Base-by-base conservation (phyloP, 2,888 invertebrate species). In the Aporophyla nigra region DNA sequence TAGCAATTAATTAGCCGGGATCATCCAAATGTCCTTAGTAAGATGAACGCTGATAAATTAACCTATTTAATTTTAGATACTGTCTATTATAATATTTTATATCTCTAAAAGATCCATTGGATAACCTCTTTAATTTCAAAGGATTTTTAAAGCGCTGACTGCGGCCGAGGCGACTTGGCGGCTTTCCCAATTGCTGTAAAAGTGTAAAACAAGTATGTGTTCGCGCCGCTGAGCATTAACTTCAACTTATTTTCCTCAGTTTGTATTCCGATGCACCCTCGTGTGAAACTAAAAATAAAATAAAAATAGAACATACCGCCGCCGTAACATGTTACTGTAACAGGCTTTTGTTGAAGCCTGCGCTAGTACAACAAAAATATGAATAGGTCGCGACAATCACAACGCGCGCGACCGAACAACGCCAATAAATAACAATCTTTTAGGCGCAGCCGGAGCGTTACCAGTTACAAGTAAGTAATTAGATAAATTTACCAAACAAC, bases 1-100 rank as follows among this genome's bases (percentile, higher is more conserved):
- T 69, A 71, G 77, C 84, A 89, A 90, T 91, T 89, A 87, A 90
- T 91, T 89, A 90, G 81, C 82, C 70, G 74, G 85, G 88, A 90
- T 90, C 83, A 90, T 87, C 81, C 83, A 74, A 90, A 89, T 80
- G 81, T 87, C 82, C 78, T 84, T 63, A 83, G 69, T 76, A 78
- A 87, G 75, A 85, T 78, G 83, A 88, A 87, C 78, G 86, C 78
- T 79, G 77, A 89, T 86, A 83, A 89, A 90, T 85, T 85, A 87
- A 84, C 80, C 76, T 80, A 81, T 88, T 87, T 88, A 71, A 84
- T 86, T 87, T 77, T 74, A 86, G 83, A 85, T 82, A 78, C 74
- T 62, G 75, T 71, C 78, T 82, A 74, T 73, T 85, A 86, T 84
- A 86, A 87, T 75, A 78, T 83, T 84, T 86, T 84, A 87, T 86